Percentiles rank a stretch among this genome's conserved stretches.
These are phyloP conservation scores for Cottoperca gobio DNA, from an alignment of 2,797 vertebrate species.

Conservation along the genomic window DNA sequence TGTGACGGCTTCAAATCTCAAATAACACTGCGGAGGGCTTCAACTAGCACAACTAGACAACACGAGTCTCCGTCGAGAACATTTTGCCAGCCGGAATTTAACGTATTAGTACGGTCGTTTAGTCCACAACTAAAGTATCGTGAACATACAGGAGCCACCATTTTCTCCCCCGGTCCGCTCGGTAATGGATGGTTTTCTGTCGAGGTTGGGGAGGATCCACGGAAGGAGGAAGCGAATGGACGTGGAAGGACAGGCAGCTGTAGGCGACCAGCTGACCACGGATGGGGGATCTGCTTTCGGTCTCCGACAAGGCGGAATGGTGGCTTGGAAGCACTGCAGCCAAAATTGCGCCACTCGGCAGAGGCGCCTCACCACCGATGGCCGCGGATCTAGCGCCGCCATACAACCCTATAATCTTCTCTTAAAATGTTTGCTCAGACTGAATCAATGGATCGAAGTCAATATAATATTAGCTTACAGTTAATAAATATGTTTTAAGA, in stretches of 20 bases:
- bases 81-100: slow-evolving; percentile 65
- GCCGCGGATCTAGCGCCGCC: slow-evolving; percentile 83
- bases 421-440: slow-evolving; percentile 5
- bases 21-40: slow-evolving; percentile 86
- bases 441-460: neutral
- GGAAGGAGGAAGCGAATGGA: slow-evolving; percentile 86
- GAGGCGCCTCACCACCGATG: slow-evolving; percentile 81
- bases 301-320: slow-evolving; percentile 84
- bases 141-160: slow-evolving; percentile 67
- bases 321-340: slow-evolving; percentile 83
- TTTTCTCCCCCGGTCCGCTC: slow-evolving; percentile 73
- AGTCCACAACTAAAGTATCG: slow-evolving; percentile 60
- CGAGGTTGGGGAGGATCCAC: slow-evolving; percentile 86
- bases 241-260: slow-evolving; percentile 84
- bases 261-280: slow-evolving; percentile 90
- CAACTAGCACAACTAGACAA: slow-evolving; percentile 73
- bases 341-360: slow-evolving; percentile 85
- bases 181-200: slow-evolving; percentile 82
- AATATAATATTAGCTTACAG: neutral
- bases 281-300: slow-evolving; percentile 88
- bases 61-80: slow-evolving; percentile 62
- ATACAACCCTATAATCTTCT: slow-evolving; percentile 58
- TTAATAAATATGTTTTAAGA: slow-evolving; percentile 27
- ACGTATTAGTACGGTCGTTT: slow-evolving; percentile 55
- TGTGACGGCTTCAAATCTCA: slow-evolving; percentile 90